phyloP scores from a whole-genome alignment of 2,888 invertebrate genomes.

The Neoitamus cyanurus region DNA sequence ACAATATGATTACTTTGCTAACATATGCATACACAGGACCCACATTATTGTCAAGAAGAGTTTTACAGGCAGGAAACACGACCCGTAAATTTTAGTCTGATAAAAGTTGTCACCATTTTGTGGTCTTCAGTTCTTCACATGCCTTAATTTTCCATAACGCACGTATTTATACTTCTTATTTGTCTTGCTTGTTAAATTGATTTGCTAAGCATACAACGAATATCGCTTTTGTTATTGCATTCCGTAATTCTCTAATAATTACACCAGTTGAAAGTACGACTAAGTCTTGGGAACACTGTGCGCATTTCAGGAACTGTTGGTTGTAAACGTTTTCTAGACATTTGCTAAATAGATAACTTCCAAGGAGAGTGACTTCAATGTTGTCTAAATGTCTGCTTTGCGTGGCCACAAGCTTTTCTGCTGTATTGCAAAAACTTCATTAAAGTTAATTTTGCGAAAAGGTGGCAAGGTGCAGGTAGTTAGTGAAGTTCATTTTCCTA shows the following conservation, averaged over 20 bases:
- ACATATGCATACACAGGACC: background rate
- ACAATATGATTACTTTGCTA: background rate
- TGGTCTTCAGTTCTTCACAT: background rate
- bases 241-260: background rate
- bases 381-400: constrained; percentile 3
- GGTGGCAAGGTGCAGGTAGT: background rate
- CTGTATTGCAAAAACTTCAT: background rate
- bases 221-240: background rate
- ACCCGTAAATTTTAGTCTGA: background rate
- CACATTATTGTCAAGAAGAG: background rate
- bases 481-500: background rate
- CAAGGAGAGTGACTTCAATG: background rate
- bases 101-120: background rate
- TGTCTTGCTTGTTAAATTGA: background rate
- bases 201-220: background rate
- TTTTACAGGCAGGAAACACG: background rate
- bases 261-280: background rate
- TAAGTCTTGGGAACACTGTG: background rate
- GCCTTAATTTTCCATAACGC: background rate
- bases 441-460: background rate
- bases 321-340: background rate
- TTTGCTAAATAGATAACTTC: background rate
- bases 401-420: background rate
- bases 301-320: background rate
- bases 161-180: background rate